A percentile compares a stretch with the other conserved stretches of the same genome.
These are phyloP conservation scores for Archilochus colubris DNA, from an alignment of 2,113 vertebrate species.

Conservation along the genomic window DNA sequence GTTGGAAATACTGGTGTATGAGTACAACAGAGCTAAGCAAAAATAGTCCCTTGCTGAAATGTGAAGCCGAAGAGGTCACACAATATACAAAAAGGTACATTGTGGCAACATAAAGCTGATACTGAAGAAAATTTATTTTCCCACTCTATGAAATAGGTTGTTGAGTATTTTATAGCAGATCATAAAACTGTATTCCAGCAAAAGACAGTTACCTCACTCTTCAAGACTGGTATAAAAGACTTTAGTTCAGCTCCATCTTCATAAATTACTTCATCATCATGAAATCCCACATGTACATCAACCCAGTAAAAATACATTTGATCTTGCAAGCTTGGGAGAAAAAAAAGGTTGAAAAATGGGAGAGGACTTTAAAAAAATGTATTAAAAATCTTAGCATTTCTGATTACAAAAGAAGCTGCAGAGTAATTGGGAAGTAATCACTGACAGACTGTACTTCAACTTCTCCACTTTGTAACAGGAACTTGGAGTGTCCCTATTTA, in stretches of 20 bases:
- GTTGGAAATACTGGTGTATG: neutral
- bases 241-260: slow-evolving; percentile 16
- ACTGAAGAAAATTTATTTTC: slow-evolving; percentile 51
- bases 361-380: too few species aligned
- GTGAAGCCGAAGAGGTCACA: neutral
- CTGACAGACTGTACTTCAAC: neutral
- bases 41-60: neutral
- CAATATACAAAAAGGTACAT: neutral
- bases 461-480: neutral
- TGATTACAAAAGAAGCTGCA: neutral
- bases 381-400: neutral
- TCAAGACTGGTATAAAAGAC: slow-evolving; percentile 9
- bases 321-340: neutral
- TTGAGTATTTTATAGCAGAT: slow-evolving; percentile 30
- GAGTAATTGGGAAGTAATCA: neutral
- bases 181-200: slow-evolving; percentile 38
- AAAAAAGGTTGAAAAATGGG: neutral
- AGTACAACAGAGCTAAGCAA: neutral
- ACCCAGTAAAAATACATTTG: neutral
- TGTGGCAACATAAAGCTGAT: neutral
- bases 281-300: neutral
- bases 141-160: slow-evolving; percentile 44
- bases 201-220: neutral
- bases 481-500: neutral
- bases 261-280: slow-evolving; percentile 23